Evolutionary conservation across 2,888 invertebrate genomes (phyloP).

Genomic region (Cryptophagus acutangulus): DNA sequence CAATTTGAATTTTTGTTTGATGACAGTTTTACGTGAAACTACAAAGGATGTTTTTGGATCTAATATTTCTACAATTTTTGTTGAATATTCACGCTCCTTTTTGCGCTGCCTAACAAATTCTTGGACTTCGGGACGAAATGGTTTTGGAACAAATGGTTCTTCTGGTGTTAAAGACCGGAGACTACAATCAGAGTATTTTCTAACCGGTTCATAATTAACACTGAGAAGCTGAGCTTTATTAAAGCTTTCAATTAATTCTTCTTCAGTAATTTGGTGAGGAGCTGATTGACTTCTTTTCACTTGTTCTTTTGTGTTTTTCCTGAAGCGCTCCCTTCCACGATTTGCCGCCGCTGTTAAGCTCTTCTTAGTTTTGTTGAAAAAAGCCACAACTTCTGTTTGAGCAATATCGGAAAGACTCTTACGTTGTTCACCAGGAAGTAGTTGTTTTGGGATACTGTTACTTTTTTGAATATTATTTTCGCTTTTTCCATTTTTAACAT

Average conservation of each 20-base stretch:
- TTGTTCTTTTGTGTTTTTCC: constrained; percentile 35
- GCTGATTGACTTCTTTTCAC: constrained; percentile 56
- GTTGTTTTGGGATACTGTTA: constrained; percentile 21
- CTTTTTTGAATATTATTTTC: constrained; percentile 13
- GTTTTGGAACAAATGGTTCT: constrained; percentile 28
- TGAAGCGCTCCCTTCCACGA: constrained; percentile 32
- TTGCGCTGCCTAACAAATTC: constrained; percentile 33
- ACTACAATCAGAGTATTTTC: constrained; percentile 35
- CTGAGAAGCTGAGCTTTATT: constrained; percentile 46
- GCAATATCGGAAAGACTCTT: constrained; percentile 36
- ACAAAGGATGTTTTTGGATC: constrained; percentile 42
- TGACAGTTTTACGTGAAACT: constrained; percentile 30
- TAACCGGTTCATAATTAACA: constrained; percentile 30
- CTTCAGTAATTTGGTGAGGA: constrained; percentile 53
- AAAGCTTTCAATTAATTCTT: constrained; percentile 55
- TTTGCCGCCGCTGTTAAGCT: constrained; percentile 33
- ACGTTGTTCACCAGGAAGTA: constrained; percentile 23
- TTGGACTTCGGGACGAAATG: constrained; percentile 40
- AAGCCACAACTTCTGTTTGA: constrained; percentile 36
- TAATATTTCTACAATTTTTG: constrained; percentile 42
- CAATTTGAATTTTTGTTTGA: constrained; percentile 30
- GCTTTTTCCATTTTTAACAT: constrained; percentile 8
- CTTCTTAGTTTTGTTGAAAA: constrained; percentile 42
- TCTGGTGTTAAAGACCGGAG: constrained; percentile 28
- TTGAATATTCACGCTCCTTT: constrained; percentile 33